phyloP scores from a whole-genome alignment of 23 tunicate species.

The Trididemnum clinides region DNA sequence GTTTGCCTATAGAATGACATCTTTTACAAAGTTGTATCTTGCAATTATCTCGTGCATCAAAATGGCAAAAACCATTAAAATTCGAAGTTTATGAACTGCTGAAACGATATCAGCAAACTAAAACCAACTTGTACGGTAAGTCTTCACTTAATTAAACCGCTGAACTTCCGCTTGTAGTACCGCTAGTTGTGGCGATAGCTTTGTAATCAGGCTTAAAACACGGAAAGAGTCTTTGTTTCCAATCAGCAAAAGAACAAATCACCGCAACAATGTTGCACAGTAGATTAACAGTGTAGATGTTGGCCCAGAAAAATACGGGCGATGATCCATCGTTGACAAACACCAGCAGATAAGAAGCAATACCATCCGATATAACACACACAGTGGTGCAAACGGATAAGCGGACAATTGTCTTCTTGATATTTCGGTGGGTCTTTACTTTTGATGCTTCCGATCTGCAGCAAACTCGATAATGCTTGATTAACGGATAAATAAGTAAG shows the following conservation, averaged over 20 bases:
- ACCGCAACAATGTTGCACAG: constrained; percentile 63
- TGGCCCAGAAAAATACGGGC: constrained; percentile 56
- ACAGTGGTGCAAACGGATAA: constrained; percentile 54
- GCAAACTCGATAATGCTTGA: constrained; percentile 42
- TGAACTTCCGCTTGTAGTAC: not conserved
- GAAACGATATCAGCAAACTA: no score
- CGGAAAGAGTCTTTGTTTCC: constrained; percentile 68
- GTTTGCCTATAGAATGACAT: no score
- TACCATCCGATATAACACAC: constrained; percentile 66
- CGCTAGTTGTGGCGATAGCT: not conserved
- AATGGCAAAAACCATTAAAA: no score
- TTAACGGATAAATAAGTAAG: constrained; percentile 42
- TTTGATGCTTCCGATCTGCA: not conserved
- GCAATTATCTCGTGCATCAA: no score
- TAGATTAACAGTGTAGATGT: constrained; percentile 58
- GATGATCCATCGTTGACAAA: constrained; percentile 60
- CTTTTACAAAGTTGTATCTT: no score
- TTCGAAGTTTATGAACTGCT: no score
- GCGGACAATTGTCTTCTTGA: constrained; percentile 48
- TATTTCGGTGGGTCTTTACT: not conserved
- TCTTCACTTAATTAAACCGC: no score
- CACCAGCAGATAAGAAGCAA: constrained; percentile 57
- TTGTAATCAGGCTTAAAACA: not conserved
- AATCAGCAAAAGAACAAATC: constrained; percentile 73
- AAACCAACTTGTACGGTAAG: no score